Conservation (phyloP, 2,113 vertebrate species). For the Carlito syrichta region DNA sequence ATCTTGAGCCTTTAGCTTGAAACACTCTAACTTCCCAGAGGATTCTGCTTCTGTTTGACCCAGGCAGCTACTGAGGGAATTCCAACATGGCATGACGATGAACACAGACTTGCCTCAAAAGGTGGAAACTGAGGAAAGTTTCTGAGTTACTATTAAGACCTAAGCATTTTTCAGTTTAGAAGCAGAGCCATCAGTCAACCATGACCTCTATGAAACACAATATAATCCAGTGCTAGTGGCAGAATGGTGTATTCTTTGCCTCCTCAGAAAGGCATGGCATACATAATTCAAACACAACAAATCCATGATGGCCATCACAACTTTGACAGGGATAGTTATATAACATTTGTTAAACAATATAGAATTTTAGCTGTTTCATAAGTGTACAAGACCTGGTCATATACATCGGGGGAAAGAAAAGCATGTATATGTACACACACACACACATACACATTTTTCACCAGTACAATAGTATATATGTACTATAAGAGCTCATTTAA, state of each 20-base stretch:
- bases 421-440: not conserved
- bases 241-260: conserved; percentile 51
- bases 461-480: not conserved
- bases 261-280: not conserved
- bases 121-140: not conserved
- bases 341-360: not conserved
- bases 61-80: not conserved
- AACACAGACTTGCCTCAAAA: not conserved
- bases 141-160: not conserved
- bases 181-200: not conserved
- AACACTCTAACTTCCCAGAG: not conserved
- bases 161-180: not conserved
- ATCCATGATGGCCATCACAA: not conserved
- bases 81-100: not conserved
- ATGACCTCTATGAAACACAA: conserved; percentile 39
- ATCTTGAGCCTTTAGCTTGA: not conserved
- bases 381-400: not conserved
- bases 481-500: not conserved
- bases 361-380: not conserved
- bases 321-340: not conserved
- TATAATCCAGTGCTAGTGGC: not conserved
- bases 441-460: not conserved
- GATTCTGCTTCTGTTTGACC: not conserved
- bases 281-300: not conserved
- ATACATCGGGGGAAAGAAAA: not conserved